Percentiles rank a stretch among this genome's conserved stretches.
Conservation (phyloP, 2,888 invertebrate genomes). For the Pheosia tremula region DNA sequence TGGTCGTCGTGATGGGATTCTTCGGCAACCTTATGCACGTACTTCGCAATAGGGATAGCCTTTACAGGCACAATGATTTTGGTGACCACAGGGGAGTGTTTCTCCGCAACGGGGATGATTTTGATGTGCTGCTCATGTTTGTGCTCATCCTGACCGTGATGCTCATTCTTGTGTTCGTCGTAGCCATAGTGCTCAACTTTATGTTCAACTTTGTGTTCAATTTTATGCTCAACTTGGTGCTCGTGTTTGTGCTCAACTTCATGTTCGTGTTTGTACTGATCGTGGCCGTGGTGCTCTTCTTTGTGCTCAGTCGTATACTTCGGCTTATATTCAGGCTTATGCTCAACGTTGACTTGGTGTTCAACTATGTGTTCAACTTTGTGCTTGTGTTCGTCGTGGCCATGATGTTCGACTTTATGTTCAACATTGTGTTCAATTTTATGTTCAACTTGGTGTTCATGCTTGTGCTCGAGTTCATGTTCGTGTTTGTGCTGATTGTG, state of each 20-base stretch:
- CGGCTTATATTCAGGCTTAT: conserved; percentile 1
- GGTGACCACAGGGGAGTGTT: conserved; percentile 16
- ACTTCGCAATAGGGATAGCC: conserved; percentile 36
- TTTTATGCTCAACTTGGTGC: conserved; percentile 2
- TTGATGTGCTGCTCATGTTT: conserved; percentile 19
- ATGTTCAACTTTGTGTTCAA: conserved; percentile 15
- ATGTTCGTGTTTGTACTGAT: not conserved
- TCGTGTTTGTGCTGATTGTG: not conserved
- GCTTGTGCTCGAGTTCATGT: not conserved
- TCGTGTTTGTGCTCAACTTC: conserved; percentile 6
- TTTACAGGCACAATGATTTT: conserved; percentile 25
- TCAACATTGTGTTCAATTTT: conserved; percentile 25
- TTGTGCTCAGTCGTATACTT: not conserved
- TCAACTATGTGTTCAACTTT: too few species aligned
- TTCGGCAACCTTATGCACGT: conserved; percentile 30
- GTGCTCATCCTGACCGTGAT: conserved; percentile 26
- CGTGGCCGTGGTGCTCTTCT: not conserved
- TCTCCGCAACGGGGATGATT: not conserved
- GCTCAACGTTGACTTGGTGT: conserved; percentile 20
- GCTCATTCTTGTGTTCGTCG: conserved; percentile 14
- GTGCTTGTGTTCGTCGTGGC: conserved; percentile 10
- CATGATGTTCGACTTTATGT: conserved; percentile 22
- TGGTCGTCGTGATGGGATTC: conserved; percentile 20
- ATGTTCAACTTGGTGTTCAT: conserved; percentile 3
- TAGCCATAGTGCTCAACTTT: conserved; percentile 15